A percentile compares a stretch with the other conserved stretches of the same genome.
phyloP scores from a whole-genome alignment of 2,888 invertebrate species.

The Cheilosia variabilis region DNA sequence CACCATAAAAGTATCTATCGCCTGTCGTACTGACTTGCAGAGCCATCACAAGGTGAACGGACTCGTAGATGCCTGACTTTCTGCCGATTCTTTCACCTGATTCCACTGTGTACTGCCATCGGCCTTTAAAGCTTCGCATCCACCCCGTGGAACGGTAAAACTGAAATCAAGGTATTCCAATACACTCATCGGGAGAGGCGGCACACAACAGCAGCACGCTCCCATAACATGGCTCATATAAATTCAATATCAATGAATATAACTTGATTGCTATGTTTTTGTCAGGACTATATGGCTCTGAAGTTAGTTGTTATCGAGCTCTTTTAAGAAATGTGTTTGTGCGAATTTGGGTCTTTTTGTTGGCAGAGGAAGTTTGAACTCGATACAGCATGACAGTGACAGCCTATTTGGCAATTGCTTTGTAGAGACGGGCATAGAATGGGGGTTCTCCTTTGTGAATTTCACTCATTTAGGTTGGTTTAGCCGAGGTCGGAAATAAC shows the following conservation, averaged over 20 bases:
- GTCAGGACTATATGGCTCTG: not conserved
- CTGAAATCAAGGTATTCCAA: conserved; percentile 17
- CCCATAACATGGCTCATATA: conserved; percentile 22
- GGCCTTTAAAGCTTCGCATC: conserved; percentile 3
- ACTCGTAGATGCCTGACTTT: conserved; percentile 7
- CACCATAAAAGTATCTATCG: conserved; percentile 38
- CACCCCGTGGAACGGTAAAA: conserved; percentile 23
- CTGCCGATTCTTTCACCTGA: not conserved
- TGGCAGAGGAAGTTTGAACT: not conserved
- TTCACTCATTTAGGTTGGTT: no score
- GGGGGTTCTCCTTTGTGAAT: no score
- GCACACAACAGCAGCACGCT: not conserved
- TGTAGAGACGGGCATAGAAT: no score
- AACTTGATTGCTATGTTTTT: conserved; percentile 17
- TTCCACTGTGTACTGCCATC: not conserved
- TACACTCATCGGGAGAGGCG: conserved; percentile 16
- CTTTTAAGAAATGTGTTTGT: conserved; percentile 13
- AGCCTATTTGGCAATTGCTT: no score
- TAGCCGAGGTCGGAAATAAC: no score
- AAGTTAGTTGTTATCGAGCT: not conserved
- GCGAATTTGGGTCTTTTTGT: not conserved
- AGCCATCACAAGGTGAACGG: conserved; percentile 10
- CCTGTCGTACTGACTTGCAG: conserved; percentile 22
- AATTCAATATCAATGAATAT: conserved; percentile 39
- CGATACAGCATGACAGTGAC: not conserved